These are phyloP conservation scores for Scleropages formosus DNA, from an alignment of 2,797 vertebrate species.

Conservation along the genomic window DNA sequence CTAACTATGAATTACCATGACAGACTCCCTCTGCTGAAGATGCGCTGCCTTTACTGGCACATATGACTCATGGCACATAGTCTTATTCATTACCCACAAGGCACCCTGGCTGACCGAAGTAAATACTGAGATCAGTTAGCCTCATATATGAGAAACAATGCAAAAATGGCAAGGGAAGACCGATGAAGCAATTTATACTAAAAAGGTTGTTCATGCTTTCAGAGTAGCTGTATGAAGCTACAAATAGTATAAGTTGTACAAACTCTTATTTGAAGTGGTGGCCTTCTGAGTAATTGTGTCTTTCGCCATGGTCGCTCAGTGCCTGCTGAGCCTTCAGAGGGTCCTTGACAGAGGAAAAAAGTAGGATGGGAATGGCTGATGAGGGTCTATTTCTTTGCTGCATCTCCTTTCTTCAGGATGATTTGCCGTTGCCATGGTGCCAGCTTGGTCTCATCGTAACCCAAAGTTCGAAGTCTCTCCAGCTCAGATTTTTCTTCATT, in stretches of 20 bases:
- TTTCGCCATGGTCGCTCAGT: neutral
- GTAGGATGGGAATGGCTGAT: constrained; percentile 22
- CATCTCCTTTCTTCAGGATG: constrained; percentile 94
- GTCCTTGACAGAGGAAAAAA: constrained; percentile 6
- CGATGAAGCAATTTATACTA: neutral
- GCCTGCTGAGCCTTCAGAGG: neutral
- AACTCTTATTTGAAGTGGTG: no score
- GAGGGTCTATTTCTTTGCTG: constrained; percentile 80
- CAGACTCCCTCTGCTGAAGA: constrained; percentile 5
- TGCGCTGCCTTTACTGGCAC: neutral
- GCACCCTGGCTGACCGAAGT: neutral
- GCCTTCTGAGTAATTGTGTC: neutral
- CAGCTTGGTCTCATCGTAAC: constrained; percentile 94
- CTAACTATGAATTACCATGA: no score
- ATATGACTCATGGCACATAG: neutral
- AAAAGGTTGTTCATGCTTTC: neutral
- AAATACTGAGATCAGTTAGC: neutral
- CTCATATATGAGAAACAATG: neutral
- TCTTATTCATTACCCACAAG: neutral
- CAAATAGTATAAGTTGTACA: no score
- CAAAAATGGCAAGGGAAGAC: neutral
- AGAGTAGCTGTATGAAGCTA: neutral
- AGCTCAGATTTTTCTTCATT: constrained; percentile 82
- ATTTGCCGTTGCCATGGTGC: constrained; percentile 96
- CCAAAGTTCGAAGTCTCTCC: constrained; percentile 87